phyloP scores from a whole-genome alignment of 2,113 vertebrate genomes.

The Montifringilla adamsi region DNA sequence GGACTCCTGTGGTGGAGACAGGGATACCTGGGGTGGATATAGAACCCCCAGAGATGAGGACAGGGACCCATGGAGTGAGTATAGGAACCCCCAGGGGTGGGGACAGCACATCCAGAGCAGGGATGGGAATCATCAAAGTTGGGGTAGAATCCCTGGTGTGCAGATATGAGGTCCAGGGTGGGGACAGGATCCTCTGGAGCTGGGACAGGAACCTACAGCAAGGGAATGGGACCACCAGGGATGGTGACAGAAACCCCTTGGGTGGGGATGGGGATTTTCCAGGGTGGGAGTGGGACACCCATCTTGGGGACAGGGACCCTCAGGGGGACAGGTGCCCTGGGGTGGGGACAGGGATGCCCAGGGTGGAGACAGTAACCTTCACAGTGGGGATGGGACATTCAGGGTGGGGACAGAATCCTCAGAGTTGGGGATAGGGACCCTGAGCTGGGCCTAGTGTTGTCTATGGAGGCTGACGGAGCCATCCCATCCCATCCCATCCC shows the following conservation, averaged over 20 bases:
- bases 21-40: neutral
- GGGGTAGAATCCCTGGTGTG: neutral
- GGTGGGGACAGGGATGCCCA: neutral
- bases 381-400: neutral
- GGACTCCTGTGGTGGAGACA: neutral
- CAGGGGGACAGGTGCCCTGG: neutral
- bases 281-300: neutral
- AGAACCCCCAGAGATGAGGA: neutral
- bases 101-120: neutral
- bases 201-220: neutral
- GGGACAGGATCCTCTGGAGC: neutral
- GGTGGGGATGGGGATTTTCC: neutral
- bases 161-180: neutral
- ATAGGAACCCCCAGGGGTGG: neutral
- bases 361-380: neutral
- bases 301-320: neutral
- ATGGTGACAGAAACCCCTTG: neutral
- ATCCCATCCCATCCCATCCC: neutral
- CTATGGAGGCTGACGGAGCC: neutral
- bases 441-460: neutral
- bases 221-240: neutral
- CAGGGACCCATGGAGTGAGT: neutral
- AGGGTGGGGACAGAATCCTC: neutral
- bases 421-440: neutral
- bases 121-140: neutral